These are phyloP conservation scores for Eugnorisma glareosa DNA, from an alignment of 2,888 invertebrate genomes.

Conservation along the genomic window DNA sequence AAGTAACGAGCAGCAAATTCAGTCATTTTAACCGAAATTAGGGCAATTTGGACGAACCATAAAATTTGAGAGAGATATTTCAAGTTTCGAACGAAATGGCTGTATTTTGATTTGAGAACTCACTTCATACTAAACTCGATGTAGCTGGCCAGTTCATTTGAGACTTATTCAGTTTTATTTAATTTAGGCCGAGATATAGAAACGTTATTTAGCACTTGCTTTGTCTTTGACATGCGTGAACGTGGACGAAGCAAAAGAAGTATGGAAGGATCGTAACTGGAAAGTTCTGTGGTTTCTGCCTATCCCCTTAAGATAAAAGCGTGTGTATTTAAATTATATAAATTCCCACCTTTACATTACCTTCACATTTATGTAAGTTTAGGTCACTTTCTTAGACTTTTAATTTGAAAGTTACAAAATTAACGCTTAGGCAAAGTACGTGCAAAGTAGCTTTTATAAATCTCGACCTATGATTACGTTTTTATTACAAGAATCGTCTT, in stretches of 20 bases:
- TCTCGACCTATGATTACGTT: not conserved
- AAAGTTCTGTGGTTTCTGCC: not conserved
- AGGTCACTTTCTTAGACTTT: not conserved
- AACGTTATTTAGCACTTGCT: too few relatives aligned
- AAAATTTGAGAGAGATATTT: conserved; percentile 6
- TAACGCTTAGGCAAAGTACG: not conserved
- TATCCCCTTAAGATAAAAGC: too few relatives aligned
- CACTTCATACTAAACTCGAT: not conserved
- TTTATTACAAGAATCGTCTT: not conserved
- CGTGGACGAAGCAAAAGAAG: not conserved
- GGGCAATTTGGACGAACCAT: not conserved
- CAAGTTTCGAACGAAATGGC: not conserved
- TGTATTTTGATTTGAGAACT: too few relatives aligned
- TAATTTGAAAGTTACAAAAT: not conserved
- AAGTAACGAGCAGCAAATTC: conserved; percentile 1
- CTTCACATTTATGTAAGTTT: not conserved
- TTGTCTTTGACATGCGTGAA: too few relatives aligned
- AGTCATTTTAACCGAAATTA: conserved; percentile 6
- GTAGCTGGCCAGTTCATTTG: not conserved
- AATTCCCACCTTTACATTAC: too few relatives aligned
- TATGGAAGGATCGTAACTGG: not conserved
- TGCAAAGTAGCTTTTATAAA: not conserved
- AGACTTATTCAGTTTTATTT: not conserved
- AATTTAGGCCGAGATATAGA: not conserved
- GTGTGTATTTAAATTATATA: too few relatives aligned